Evolutionary conservation across 2,797 vertebrate genomes (phyloP).

Genomic region (Sorex maritimensis): DNA sequence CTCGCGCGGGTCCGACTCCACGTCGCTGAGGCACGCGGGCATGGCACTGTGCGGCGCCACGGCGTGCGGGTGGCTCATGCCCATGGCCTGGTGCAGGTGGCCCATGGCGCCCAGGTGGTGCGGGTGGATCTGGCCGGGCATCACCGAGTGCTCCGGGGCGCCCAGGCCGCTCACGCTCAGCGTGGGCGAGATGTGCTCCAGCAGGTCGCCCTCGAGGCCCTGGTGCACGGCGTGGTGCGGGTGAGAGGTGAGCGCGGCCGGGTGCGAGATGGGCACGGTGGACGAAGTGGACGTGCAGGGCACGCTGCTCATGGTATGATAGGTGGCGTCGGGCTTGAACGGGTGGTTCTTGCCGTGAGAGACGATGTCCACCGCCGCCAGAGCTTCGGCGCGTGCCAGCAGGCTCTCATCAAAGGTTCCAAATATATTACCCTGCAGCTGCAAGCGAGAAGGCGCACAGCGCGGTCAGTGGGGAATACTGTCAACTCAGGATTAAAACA

Average conservation of each 20-base stretch:
- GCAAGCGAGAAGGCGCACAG: conserved; percentile 94
- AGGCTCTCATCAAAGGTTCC: conserved; percentile 98
- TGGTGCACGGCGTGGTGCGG: conserved; percentile 93
- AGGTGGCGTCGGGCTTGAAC: conserved; percentile 97
- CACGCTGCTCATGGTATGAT: conserved; percentile 98
- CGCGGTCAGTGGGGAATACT: conserved; percentile 97
- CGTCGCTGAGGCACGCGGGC: conserved; percentile 92
- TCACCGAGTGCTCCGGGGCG: conserved; percentile 91
- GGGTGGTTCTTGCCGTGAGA: conserved; percentile 96
- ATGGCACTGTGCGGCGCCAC: conserved; percentile 93
- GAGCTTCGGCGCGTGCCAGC: conserved; percentile 98
- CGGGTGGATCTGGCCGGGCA: conserved; percentile 92
- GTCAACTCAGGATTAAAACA: conserved; percentile 96
- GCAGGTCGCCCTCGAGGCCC: conserved; percentile 95
- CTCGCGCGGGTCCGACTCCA: conserved; percentile 96
- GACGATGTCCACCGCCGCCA: conserved; percentile 97
- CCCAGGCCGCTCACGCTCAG: conserved; percentile 93
- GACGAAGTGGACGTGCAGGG: conserved; percentile 94
- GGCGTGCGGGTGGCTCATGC: conserved; percentile 93
- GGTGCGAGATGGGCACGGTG: conserved; percentile 93
- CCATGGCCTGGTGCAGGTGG: conserved; percentile 95
- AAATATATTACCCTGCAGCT: conserved; percentile 99
- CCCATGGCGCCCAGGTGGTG: conserved; percentile 96
- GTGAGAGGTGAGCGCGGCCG: conserved; percentile 92
- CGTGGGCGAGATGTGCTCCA: conserved; percentile 96